Percentiles rank a stretch among this genome's conserved stretches.
These are phyloP conservation scores for Asobara japonica DNA, from an alignment of 1,140 invertebrate genomes.

Conservation along the genomic window DNA sequence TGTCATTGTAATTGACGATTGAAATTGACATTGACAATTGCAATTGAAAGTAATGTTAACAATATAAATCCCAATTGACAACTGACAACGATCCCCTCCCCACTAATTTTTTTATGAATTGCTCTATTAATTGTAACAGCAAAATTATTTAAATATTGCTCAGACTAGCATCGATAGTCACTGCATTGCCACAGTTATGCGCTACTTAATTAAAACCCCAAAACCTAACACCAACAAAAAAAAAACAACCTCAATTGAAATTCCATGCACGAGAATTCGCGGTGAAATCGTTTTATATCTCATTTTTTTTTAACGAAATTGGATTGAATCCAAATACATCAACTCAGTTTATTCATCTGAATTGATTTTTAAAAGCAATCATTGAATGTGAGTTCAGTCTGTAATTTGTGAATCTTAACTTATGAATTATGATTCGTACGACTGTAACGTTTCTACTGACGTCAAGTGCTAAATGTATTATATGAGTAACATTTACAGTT, in stretches of 20 bases:
- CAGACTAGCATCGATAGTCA: constrained; percentile 6
- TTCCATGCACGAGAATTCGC: neutral
- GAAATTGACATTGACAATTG: no score
- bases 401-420: neutral
- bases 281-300: constrained; percentile 29
- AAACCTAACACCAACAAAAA: neutral
- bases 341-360: neutral
- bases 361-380: neutral
- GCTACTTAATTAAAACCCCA: neutral
- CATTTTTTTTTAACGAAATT: constrained; percentile 19
- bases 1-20: no score
- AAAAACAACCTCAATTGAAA: neutral
- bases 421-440: neutral
- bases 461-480: neutral
- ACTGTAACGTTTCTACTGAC: neutral
- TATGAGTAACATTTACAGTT: neutral
- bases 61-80: no score
- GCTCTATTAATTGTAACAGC: no score
- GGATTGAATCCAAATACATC: neutral
- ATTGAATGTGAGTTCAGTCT: neutral
- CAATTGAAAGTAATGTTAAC: no score
- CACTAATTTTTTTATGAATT: no score
- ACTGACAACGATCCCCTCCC: no score
- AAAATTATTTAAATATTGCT: no score
- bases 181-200: neutral